Percentiles rank a stretch among this genome's conserved stretches.
These are phyloP conservation scores for Stictocephala bisonia DNA, from an alignment of 2,888 invertebrate genomes.

Conservation along the genomic window DNA sequence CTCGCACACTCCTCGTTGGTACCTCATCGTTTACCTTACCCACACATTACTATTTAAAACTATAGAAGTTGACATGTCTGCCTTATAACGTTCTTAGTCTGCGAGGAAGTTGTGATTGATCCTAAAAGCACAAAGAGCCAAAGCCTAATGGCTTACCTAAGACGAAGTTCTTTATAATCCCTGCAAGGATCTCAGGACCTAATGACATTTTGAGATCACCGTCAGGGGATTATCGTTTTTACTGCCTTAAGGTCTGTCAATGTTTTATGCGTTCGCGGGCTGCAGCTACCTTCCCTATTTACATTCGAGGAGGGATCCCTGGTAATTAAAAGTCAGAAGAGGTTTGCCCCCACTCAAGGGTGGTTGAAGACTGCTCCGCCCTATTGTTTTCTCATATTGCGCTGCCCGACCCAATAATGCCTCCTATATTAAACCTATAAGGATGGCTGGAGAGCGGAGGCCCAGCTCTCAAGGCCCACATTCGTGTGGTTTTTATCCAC, in stretches of 20 bases:
- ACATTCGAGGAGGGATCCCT: slow-evolving; percentile 30
- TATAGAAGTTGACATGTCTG: no score
- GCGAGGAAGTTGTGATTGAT: no score
- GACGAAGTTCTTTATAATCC: no score
- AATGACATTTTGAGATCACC: no score
- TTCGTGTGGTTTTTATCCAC: slow-evolving; percentile 29
- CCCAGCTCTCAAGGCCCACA: slow-evolving; percentile 37
- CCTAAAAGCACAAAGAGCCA: no score
- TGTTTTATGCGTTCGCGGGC: not conserved
- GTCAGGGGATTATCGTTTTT: no score
- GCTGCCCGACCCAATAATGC: slow-evolving; percentile 17
- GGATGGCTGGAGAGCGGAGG: slow-evolving; percentile 11
- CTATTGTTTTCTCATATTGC: slow-evolving; percentile 38
- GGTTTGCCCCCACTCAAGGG: slow-evolving; percentile 40
- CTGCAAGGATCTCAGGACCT: no score
- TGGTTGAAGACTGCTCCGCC: slow-evolving; percentile 2
- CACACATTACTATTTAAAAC: no score
- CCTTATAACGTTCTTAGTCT: no score
- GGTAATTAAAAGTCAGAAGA: slow-evolving; percentile 50
- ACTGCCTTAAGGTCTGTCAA: not conserved
- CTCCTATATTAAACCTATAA: slow-evolving; percentile 39
- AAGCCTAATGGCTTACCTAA: no score
- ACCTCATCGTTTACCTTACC: no score
- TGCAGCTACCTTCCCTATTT: not conserved
- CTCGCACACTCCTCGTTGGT: no score